These are phyloP conservation scores for Lagorchestes hirsutus DNA, from an alignment of 2,797 vertebrate species.

Conservation along the genomic window DNA sequence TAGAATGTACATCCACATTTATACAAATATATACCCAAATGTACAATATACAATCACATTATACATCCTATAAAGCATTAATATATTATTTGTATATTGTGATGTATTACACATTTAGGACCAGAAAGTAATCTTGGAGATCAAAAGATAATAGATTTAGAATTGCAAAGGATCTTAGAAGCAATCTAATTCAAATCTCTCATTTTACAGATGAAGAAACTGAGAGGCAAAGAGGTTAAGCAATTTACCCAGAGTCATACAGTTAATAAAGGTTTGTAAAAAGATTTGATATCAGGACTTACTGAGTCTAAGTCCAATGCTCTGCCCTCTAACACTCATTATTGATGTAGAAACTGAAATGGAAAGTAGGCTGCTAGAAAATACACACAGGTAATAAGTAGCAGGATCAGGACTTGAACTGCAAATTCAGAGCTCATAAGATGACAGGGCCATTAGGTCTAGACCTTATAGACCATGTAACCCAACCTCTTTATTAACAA, in stretches of 20 bases:
- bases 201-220: background rate
- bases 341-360: background rate
- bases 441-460: background rate
- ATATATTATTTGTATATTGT: background rate
- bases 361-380: background rate
- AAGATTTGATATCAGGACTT: background rate
- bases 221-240: background rate
- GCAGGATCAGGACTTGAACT: background rate
- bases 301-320: background rate
- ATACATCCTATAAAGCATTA: background rate
- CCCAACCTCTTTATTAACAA: background rate
- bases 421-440: background rate
- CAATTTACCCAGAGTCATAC: background rate
- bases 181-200: background rate
- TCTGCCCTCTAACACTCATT: background rate
- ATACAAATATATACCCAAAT: background rate
- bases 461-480: background rate
- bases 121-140: background rate
- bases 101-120: background rate
- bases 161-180: background rate
- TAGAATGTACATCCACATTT: background rate
- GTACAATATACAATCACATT: background rate
- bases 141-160: background rate
- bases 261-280: background rate
- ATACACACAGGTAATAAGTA: background rate